Conservation (phyloP, 2,888 invertebrate genomes). For the Campaea margaritaria region DNA sequence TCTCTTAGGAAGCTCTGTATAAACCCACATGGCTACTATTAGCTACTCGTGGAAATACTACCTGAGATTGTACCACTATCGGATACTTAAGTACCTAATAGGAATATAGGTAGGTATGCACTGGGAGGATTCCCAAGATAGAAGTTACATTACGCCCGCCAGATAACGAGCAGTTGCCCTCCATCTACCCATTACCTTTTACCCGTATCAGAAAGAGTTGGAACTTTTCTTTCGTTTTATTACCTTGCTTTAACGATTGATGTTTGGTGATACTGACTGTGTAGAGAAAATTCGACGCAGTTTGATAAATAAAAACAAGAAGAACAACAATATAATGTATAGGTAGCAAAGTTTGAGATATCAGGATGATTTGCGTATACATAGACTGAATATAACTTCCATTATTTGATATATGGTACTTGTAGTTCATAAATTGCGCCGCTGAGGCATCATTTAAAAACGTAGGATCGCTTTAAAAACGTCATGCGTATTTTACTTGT, state of each 20-base stretch:
- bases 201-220: constrained; percentile 17
- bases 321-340: background rate
- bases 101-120: constrained; percentile 28
- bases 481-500: no score
- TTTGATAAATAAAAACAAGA: constrained; percentile 1
- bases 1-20: no score
- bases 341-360: background rate
- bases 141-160: constrained; percentile 38
- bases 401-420: no score
- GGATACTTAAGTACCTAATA: no score
- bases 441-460: no score
- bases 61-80: no score
- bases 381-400: background rate
- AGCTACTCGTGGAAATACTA: no score
- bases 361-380: background rate
- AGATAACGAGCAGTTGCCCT: constrained; percentile 39
- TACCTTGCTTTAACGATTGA: constrained; percentile 14
- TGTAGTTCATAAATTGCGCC: no score
- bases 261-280: constrained; percentile 2
- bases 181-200: constrained; percentile 27
- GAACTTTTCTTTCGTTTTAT: constrained; percentile 14
- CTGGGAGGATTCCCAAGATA: constrained; percentile 39
- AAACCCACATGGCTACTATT: no score
- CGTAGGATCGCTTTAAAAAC: no score
- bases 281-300: background rate